Conservation (phyloP, 1,140 invertebrate genomes). For the Drosophila littoralis region DNA sequence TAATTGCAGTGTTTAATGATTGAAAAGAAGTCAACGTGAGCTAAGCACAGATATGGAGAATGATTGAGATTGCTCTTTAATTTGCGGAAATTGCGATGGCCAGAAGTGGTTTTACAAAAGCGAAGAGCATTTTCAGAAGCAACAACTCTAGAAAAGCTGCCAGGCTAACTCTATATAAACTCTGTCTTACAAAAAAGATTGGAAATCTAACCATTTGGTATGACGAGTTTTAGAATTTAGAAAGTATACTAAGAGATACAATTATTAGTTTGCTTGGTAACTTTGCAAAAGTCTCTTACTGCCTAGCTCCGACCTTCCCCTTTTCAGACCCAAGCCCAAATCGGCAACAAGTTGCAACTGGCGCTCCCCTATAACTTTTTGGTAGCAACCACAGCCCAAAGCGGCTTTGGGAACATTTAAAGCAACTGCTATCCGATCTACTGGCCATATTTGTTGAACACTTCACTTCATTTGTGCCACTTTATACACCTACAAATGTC, state of each 20-base stretch:
- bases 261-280: background rate
- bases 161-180: background rate
- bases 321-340: background rate
- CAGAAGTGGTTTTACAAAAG: constrained; percentile 43
- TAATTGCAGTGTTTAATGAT: constrained; percentile 76
- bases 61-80: constrained; percentile 78
- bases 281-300: background rate
- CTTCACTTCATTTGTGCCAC: constrained; percentile 82
- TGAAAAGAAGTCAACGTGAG: constrained; percentile 70
- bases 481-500: constrained; percentile 83
- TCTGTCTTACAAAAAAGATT: background rate
- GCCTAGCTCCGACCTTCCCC: constrained; percentile 5
- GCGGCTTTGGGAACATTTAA: constrained; percentile 18
- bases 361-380: constrained; percentile 27
- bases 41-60: constrained; percentile 72
- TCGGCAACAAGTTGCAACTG: constrained; percentile 31
- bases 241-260: background rate
- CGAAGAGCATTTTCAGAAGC: background rate
- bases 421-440: constrained; percentile 48
- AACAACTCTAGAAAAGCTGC: background rate
- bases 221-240: background rate
- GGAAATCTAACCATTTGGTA: background rate
- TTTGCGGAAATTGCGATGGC: constrained; percentile 75
- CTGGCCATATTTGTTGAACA: constrained; percentile 79
- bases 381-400: constrained; percentile 14